These are phyloP conservation scores for Trinectes maculatus DNA, from an alignment of 2,113 vertebrate genomes.

Conservation along the genomic window DNA sequence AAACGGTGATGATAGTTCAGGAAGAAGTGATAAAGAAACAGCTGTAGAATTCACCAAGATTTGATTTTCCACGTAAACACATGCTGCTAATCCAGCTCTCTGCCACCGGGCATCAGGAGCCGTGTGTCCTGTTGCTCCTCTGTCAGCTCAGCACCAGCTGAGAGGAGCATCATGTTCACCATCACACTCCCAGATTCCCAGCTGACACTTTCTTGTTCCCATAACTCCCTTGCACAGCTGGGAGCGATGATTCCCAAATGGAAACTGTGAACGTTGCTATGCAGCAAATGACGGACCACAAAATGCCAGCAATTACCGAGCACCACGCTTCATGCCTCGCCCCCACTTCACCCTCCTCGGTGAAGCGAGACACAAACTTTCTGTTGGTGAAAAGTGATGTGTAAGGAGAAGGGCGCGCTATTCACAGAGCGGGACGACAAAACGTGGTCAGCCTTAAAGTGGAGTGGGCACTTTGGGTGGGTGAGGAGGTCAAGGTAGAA, in stretches of 20 bases:
- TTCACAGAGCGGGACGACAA: not conserved
- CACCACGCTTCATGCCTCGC: too few relatives aligned
- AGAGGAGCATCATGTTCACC: conserved; percentile 25
- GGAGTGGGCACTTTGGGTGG: conserved; percentile 59
- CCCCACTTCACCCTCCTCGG: not conserved
- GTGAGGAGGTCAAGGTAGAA: conserved; percentile 68
- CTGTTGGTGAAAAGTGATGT: not conserved
- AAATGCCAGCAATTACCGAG: not conserved
- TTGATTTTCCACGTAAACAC: conserved; percentile 29
- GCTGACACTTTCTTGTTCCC: conserved; percentile 66
- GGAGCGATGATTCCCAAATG: conserved; percentile 41
- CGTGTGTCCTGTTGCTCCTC: conserved; percentile 42
- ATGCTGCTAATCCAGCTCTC: conserved; percentile 17
- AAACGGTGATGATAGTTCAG: not conserved
- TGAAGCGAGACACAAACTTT: conserved; percentile 6
- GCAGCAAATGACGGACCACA: not conserved
- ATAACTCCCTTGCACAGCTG: conserved; percentile 63
- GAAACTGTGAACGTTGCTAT: conserved; percentile 42
- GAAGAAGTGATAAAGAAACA: conserved; percentile 19
- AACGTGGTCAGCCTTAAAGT: conserved; percentile 40
- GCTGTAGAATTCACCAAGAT: conserved; percentile 21
- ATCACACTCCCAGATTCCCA: conserved; percentile 58
- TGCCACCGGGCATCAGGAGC: conserved; percentile 30
- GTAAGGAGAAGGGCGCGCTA: not conserved
- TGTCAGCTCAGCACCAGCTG: conserved; percentile 62